Evolutionary conservation across 1,140 invertebrate species (phyloP).

Genomic region (Proales similis): DNA sequence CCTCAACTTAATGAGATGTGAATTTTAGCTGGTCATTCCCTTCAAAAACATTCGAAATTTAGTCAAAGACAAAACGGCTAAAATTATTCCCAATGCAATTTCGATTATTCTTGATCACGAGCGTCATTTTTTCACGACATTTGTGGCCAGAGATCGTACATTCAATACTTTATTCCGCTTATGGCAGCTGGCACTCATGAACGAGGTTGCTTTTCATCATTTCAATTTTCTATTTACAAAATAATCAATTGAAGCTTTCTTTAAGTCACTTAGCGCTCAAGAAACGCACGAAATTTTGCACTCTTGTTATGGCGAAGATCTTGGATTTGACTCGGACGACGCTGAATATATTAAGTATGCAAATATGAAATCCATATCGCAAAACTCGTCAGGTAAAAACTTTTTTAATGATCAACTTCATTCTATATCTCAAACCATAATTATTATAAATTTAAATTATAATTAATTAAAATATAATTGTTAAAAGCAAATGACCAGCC

Average conservation of each 20-base stretch:
- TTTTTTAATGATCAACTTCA: too few relatives aligned
- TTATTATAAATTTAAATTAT: too few relatives aligned
- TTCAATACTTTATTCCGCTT: conserved; percentile 87
- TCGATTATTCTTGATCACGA: conserved; percentile 64
- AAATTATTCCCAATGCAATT: conserved; percentile 90
- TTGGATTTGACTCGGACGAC: conserved; percentile 33
- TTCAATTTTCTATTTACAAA: conserved; percentile 83
- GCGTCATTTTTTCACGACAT: conserved; percentile 85
- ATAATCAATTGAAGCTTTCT: too few relatives aligned
- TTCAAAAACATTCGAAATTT: conserved; percentile 75
- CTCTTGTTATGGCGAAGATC: conserved; percentile 27
- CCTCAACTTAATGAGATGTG: conserved; percentile 4
- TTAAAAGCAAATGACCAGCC: too few relatives aligned
- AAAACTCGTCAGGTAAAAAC: too few relatives aligned
- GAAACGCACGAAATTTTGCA: conserved; percentile 16
- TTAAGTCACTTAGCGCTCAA: conserved; percentile 26
- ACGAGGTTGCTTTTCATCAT: conserved; percentile 69
- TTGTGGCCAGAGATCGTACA: conserved; percentile 79
- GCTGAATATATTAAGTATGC: conserved; percentile 23
- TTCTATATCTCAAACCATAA: too few relatives aligned
- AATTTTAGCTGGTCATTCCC: neutral
- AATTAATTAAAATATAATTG: too few relatives aligned
- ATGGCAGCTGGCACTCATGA: conserved; percentile 88
- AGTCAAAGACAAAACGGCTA: conserved; percentile 81
- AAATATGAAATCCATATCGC: conserved; percentile 5